Conservation (phyloP, 1,140 invertebrate genomes). For the Nilaparvata lugens region DNA sequence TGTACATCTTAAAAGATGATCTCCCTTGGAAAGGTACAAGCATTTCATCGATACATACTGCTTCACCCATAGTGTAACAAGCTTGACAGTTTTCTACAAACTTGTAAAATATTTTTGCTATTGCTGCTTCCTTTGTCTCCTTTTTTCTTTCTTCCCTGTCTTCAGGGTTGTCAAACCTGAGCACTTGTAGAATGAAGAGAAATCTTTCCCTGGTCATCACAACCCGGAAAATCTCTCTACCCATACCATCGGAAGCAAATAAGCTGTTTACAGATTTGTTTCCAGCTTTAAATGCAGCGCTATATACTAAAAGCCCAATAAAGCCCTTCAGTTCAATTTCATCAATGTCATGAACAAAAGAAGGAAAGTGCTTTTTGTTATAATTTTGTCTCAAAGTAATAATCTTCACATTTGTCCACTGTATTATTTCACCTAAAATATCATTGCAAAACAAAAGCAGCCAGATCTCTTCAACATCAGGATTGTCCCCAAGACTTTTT, state of each 20-base stretch:
- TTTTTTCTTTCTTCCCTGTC: constrained; percentile 21
- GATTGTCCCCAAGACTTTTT: not conserved
- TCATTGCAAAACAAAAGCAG: not conserved
- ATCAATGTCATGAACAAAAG: not conserved
- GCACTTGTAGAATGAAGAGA: constrained; percentile 13
- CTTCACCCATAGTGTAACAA: too few relatives aligned
- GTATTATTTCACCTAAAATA: not conserved
- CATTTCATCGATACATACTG: constrained; percentile 34
- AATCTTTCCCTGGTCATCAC: constrained; percentile 21
- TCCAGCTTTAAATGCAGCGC: not conserved
- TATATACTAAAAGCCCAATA: not conserved
- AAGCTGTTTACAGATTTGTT: constrained; percentile 4
- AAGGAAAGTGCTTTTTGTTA: not conserved
- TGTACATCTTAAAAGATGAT: constrained; percentile 10
- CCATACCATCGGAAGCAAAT: constrained; percentile 22
- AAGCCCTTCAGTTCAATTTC: not conserved
- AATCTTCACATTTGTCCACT: constrained; percentile 2
- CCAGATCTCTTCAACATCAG: not conserved
- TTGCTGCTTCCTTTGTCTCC: not conserved
- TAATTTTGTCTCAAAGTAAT: not conserved
- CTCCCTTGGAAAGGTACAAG: constrained; percentile 32
- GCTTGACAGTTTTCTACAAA: constrained; percentile 27
- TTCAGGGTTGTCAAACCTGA: constrained; percentile 23
- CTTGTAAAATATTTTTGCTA: not conserved
- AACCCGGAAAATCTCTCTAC: constrained; percentile 19